phyloP scores from a whole-genome alignment of 2,888 invertebrate species.

The Parapristionchus giblindavisi region DNA sequence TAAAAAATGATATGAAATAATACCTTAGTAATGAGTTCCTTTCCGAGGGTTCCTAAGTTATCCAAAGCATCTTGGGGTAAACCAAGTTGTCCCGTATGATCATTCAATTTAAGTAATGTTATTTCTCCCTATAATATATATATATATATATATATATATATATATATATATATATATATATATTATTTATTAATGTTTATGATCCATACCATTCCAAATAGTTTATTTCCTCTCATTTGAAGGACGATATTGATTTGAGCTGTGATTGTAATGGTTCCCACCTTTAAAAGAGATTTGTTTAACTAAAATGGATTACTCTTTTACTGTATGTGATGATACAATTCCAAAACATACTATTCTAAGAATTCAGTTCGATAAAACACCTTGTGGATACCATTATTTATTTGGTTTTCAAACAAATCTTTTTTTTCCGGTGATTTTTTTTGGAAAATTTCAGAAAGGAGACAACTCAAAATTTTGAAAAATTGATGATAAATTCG shows the following conservation, averaged over 20 bases:
- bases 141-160: neutral
- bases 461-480: no score
- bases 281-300: conserved; percentile 38
- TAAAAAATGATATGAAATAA: conserved; percentile 11
- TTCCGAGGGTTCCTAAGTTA: conserved; percentile 67
- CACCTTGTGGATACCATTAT: no score
- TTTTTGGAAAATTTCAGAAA: no score
- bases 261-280: conserved; percentile 61
- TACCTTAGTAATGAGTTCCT: conserved; percentile 52
- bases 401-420: no score
- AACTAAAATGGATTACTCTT: neutral
- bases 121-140: conserved; percentile 29
- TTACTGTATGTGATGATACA: no score
- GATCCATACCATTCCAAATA: conserved; percentile 55
- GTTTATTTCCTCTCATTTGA: conserved; percentile 48
- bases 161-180: no score
- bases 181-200: neutral
- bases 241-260: conserved; percentile 55
- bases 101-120: conserved; percentile 38
- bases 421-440: no score
- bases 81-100: conserved; percentile 52
- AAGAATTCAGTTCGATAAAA: no score
- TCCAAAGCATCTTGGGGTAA: conserved; percentile 67
- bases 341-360: no score
- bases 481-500: no score